Percentiles rank a stretch among this genome's conserved stretches.
phyloP scores from a whole-genome alignment of 2,888 invertebrate species.

The Hoplodrina ambigua region DNA sequence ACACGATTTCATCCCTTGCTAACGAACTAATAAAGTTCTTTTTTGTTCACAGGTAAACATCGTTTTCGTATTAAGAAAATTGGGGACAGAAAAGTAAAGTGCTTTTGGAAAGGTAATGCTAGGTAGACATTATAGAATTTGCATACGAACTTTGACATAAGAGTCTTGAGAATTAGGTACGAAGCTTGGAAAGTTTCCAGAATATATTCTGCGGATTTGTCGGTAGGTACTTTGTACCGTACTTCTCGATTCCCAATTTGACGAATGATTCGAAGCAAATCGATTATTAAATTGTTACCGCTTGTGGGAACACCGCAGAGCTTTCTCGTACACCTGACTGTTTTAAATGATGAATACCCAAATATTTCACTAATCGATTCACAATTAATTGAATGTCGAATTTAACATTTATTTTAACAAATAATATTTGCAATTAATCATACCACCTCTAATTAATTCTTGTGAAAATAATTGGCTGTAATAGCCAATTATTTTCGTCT shows the following conservation, averaged over 20 bases:
- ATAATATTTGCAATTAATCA: constrained; percentile 5
- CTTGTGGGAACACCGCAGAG: constrained; percentile 42
- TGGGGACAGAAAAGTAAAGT: constrained; percentile 24
- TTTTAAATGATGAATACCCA: constrained; percentile 33
- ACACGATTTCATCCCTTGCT: neutral
- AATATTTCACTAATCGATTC: constrained; percentile 43
- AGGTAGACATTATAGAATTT: constrained; percentile 46
- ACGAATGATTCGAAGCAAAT: constrained; percentile 53
- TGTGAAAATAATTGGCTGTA: constrained; percentile 11
- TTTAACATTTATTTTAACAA: constrained; percentile 29
- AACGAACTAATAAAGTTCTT: constrained; percentile 6
- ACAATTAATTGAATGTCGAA: constrained; percentile 16
- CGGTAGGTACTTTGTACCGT: constrained; percentile 53
- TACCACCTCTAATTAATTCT: constrained; percentile 13
- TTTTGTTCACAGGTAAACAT: constrained; percentile 60
- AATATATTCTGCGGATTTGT: constrained; percentile 43
- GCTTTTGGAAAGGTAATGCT: constrained; percentile 31
- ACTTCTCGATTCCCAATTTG: constrained; percentile 48
- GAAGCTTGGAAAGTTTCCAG: constrained; percentile 74
- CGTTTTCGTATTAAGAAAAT: constrained; percentile 13
- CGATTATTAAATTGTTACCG: constrained; percentile 54
- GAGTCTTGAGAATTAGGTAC: constrained; percentile 66
- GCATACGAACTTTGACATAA: constrained; percentile 63
- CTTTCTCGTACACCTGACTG: constrained; percentile 53
- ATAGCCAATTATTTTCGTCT: too few relatives aligned